Evolutionary conservation across 2,797 vertebrate genomes (phyloP).

Genomic region (Megalops cyprinoides): DNA sequence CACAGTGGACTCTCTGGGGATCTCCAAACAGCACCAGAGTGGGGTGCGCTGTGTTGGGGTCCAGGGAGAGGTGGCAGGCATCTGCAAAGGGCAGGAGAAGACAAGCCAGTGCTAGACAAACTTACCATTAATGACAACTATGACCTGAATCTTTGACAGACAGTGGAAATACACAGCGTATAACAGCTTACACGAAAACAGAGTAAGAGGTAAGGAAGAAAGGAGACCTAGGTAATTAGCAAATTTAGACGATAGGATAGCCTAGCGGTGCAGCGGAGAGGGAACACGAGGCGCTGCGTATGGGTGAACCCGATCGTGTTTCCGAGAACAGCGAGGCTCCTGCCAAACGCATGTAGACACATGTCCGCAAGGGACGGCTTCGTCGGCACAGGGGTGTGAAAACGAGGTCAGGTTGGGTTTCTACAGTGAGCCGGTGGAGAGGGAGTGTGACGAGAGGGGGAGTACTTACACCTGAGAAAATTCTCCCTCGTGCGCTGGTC

Average conservation of each 20-base stretch:
- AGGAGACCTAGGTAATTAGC: not conserved
- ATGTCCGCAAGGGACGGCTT: not conserved
- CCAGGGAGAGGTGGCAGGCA: conserved; percentile 58
- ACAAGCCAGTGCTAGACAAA: not conserved
- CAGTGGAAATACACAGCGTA: too few species aligned
- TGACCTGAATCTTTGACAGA: too few species aligned
- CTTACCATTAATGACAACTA: too few species aligned
- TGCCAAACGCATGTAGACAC: conserved; percentile 10
- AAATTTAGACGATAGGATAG: not conserved
- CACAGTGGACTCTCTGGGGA: conserved; percentile 60
- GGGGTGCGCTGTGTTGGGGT: conserved; percentile 64
- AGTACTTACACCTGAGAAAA: conserved; percentile 68
- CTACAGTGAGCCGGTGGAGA: not conserved
- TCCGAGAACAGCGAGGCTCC: not conserved
- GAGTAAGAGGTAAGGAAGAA: conserved; percentile 18
- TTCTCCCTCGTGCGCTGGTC: conserved; percentile 67
- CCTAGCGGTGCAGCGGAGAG: not conserved
- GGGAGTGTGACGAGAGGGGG: not conserved
- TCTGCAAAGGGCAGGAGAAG: conserved; percentile 38
- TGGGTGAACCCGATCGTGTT: conserved; percentile 8
- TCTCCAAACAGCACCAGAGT: conserved; percentile 64
- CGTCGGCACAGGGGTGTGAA: not conserved
- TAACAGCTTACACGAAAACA: not conserved
- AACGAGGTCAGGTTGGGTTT: not conserved
- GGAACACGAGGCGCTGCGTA: not conserved